Evolutionary conservation across 2,797 vertebrate genomes (phyloP), one percentile per base, ranked within the genome.

Genomic region (Loris lydekkerianus): DNA sequence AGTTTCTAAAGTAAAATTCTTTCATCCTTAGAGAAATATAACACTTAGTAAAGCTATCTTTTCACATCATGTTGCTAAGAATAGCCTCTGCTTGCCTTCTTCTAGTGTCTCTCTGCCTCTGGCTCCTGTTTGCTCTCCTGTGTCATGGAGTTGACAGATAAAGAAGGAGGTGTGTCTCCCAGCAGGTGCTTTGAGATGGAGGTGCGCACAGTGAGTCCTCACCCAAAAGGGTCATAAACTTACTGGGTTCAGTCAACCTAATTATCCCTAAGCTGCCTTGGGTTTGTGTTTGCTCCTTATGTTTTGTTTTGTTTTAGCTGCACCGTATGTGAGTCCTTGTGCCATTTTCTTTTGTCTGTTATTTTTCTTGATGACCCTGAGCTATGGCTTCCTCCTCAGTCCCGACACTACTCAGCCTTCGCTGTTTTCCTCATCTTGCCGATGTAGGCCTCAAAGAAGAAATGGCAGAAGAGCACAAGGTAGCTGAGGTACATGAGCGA

Each of bases 401-500:
- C 88, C 97, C 97, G 95, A 86, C 96, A 60, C 99, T 99, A 98
- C 93, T 98, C 98, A 76, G 97, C 97, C 97, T 99, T 99, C 40
- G 61, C 96, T 17, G 97, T 93, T 98, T 98, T 98, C 97, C 98
- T 99, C 98, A 98, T 98, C 98, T 99, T 99, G 99, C 99, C 98
- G 0, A 99, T 94, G 97, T 99, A 99, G 98, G 99, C 99, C 98
- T 99, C 99, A 76, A 99, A 99, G 98, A 99, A 99, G 98, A 99
- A 99, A 98, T 99, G 99, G 98, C 99, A 99, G 98, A 99, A 99
- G 97, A 99, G 99, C 98, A 99, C 99, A 95, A 99, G 99, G 98
- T 99, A 99, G 99, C 99, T 99, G 99, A 99, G 99, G 99, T 99
- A 99, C 99, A 99, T 99, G 98, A 99, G 99, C 13, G 99, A 99